These are phyloP conservation scores for Liolophura sinensis DNA, from an alignment of 1,140 invertebrate genomes.

Conservation along the genomic window DNA sequence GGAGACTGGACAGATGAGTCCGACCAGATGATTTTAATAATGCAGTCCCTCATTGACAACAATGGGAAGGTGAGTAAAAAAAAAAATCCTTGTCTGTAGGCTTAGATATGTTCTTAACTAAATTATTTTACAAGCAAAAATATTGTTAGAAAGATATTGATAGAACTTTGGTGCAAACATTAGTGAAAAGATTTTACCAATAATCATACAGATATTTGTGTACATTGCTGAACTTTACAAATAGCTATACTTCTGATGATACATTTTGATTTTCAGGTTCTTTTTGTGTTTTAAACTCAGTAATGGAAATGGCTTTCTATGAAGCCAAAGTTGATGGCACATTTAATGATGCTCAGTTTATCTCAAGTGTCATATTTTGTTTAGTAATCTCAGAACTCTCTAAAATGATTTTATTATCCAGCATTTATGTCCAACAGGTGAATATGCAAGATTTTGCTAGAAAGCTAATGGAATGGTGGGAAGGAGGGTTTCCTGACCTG, in stretches of 20 bases:
- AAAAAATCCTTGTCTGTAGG: neutral
- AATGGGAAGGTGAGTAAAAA: slow-evolving; percentile 36
- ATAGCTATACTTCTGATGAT: no score
- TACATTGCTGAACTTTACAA: neutral
- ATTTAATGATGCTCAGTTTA: slow-evolving; percentile 4
- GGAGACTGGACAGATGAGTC: slow-evolving; percentile 55
- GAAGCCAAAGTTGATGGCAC: neutral
- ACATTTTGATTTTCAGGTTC: no score
- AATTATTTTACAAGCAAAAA: neutral
- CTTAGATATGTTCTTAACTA: neutral
- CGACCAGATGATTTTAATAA: slow-evolving; percentile 48
- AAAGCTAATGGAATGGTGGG: slow-evolving; percentile 41
- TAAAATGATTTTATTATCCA: slow-evolving; percentile 6
- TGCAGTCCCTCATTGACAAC: slow-evolving; percentile 39
- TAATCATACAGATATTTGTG: neutral
- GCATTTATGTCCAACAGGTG: slow-evolving; percentile 4
- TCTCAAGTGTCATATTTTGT: neutral
- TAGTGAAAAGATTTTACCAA: neutral
- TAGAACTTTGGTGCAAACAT: neutral
- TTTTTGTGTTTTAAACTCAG: neutral
- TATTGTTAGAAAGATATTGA: neutral
- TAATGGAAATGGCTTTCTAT: neutral
- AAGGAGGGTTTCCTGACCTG: slow-evolving; percentile 45
- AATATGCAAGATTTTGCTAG: slow-evolving; percentile 33
- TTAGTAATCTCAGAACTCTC: neutral